Conservation (phyloP, 2,797 vertebrate genomes). For the Schizopygopsis malacanthus region DNA sequence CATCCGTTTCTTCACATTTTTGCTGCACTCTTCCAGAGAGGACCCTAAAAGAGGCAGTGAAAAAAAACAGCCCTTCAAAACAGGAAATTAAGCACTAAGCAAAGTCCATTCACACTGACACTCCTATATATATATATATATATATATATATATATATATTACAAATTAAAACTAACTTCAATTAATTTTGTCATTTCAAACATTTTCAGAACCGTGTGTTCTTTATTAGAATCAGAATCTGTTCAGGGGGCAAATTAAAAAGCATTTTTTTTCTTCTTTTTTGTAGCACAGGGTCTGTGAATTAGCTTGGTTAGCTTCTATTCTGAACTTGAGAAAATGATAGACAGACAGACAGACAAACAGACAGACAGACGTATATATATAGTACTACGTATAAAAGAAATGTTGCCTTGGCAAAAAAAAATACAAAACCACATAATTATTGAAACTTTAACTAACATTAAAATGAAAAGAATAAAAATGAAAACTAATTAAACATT, state of each 20-base stretch:
- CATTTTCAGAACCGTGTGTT: not conserved
- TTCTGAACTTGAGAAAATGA: not conserved
- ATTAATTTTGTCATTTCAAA: not conserved
- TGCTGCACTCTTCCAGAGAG: constrained; percentile 80
- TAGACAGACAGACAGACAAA: too few relatives aligned
- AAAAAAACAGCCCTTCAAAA: constrained; percentile 23
- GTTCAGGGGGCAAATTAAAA: not conserved
- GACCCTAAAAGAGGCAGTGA: constrained; percentile 66
- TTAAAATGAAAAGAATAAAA: not conserved
- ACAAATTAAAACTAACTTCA: not conserved
- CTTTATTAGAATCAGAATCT: not conserved
- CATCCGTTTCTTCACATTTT: constrained; percentile 74
- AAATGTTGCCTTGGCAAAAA: too few relatives aligned
- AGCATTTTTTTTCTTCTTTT: too few relatives aligned
- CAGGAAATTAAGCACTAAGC: constrained; percentile 1
- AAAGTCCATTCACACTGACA: not conserved
- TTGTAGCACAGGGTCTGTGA: not conserved
- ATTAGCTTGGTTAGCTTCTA: not conserved
- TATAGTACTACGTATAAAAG: too few relatives aligned
- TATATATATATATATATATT: not conserved
- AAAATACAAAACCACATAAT: too few relatives aligned
- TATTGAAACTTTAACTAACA: too few relatives aligned
- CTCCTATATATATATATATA: not conserved
- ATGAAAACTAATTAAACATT: not conserved
- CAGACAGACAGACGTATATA: too few relatives aligned